Conservation (phyloP, 2,797 vertebrate species). For the Graptemys geographica region DNA sequence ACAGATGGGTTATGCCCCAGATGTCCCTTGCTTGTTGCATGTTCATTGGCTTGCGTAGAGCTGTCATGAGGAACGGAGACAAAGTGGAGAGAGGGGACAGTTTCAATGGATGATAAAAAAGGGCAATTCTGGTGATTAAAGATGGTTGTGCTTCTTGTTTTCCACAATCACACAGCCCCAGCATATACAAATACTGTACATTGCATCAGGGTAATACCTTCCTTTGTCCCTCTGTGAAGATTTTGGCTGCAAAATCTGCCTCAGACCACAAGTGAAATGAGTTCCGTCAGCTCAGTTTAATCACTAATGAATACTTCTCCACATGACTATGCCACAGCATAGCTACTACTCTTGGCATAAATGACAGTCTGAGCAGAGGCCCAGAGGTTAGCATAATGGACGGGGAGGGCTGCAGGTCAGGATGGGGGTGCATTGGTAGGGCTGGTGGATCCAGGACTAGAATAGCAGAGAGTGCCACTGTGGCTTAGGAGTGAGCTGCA, state of each 20-base stretch:
- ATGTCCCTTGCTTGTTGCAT: background rate
- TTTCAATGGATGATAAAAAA: background rate
- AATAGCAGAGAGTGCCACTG: too few relatives aligned
- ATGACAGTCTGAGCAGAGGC: background rate
- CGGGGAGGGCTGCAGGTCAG: background rate
- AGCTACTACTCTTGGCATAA: background rate
- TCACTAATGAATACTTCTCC: background rate
- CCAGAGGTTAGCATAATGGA: background rate
- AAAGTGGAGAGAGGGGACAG: background rate
- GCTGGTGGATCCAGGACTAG: background rate
- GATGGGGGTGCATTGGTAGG: background rate
- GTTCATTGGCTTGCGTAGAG: background rate
- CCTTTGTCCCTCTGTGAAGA: background rate
- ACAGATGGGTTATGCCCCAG: background rate
- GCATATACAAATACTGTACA: background rate
- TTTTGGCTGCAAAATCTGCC: background rate
- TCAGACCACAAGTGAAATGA: background rate
- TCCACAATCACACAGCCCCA: too few relatives aligned
- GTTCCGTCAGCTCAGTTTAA: fast-evolving
- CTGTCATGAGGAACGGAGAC: background rate
- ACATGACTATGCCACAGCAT: background rate
- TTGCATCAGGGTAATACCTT: background rate
- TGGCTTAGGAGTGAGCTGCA: background rate
- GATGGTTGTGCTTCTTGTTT: background rate
- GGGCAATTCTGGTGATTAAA: background rate